Base-by-base conservation (phyloP, 2,888 invertebrate species). In the Conops quadrifasciatus region DNA sequence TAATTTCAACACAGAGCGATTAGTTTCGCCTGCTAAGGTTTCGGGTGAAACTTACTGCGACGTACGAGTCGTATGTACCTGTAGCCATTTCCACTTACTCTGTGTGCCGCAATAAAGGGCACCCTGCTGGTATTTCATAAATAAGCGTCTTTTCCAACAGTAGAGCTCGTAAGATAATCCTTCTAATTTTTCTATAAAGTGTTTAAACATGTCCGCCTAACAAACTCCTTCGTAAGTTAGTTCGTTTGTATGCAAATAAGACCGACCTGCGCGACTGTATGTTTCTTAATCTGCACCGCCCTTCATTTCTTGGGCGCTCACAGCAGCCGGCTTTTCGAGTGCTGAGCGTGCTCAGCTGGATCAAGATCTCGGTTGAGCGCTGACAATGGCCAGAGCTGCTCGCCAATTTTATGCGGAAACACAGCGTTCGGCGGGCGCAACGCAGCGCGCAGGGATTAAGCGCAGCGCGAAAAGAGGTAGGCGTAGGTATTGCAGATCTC, bases 381-480 rank as follows among this genome's bases (percentile, higher is more conserved):
- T 26, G 47, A 68, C 49, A 59, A 36, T 21, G 24, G 53, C 19
- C 76, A 78, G 77, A 80, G 79, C 76, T 30, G 63, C 47, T 21
- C 63, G 16, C 13, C 36, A 63, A 21, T 16, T 16, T 43, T 43
- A 9, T 21, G 30, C 36, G 9, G 24, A 24, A 28, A 30, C 26
- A 24, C 21, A 13, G n/a, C n/a, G n/a, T n/a, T n/a, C 24, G 15
- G 16, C 45, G n/a, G n/a, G 36, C 47, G 63, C 19, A 63, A 21
- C 21, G 60, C 19, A n/a, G 13, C 15, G 26, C 74, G 58, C 15
- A 68, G 71, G 79, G 77, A 78, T 80, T 77, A 77, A 73, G 75
- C 72, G 76, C 80, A 73, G 75, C 72, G 76, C 80, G 73, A 77
- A 80, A 81, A 80, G 75, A 78, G 75, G 80, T 81, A 78, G 58